phyloP scores from a whole-genome alignment of 2,797 vertebrate species.

The Craterocephalus amniculus region DNA sequence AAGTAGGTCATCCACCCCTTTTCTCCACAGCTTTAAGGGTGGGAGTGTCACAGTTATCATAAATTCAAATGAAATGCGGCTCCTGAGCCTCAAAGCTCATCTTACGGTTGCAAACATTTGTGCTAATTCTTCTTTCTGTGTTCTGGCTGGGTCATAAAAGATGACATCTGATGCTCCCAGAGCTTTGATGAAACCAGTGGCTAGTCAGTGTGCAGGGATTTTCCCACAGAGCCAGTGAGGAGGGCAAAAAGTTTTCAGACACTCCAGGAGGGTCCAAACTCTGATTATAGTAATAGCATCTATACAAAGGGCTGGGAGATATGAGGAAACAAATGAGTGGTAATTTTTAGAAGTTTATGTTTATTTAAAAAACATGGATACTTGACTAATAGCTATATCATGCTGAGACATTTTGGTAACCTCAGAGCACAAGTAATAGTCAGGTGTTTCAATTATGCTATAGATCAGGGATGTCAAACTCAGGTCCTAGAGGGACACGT shows the following conservation, averaged over 20 bases:
- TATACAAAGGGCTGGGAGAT: neutral
- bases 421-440: neutral
- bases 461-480: neutral
- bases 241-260: neutral
- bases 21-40: conserved; percentile 36
- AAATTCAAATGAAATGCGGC: conserved; percentile 37
- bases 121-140: conserved; percentile 38
- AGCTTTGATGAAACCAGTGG: conserved; percentile 10
- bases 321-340: neutral
- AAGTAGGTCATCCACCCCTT: conserved; percentile 47
- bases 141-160: conserved; percentile 24
- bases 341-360: too few species aligned
- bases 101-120: conserved; percentile 31
- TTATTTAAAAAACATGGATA: too few species aligned
- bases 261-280: too few species aligned
- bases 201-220: neutral
- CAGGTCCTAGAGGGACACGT: too few species aligned
- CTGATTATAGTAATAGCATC: too few species aligned
- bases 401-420: neutral
- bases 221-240: neutral
- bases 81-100: conserved; percentile 15
- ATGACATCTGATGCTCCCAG: conserved; percentile 4
- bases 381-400: neutral
- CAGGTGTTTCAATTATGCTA: neutral
- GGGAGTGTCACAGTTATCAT: conserved; percentile 35